These are phyloP conservation scores for Pristionchus japonicus DNA, from an alignment of 2,888 invertebrate species.

Conservation along the genomic window DNA sequence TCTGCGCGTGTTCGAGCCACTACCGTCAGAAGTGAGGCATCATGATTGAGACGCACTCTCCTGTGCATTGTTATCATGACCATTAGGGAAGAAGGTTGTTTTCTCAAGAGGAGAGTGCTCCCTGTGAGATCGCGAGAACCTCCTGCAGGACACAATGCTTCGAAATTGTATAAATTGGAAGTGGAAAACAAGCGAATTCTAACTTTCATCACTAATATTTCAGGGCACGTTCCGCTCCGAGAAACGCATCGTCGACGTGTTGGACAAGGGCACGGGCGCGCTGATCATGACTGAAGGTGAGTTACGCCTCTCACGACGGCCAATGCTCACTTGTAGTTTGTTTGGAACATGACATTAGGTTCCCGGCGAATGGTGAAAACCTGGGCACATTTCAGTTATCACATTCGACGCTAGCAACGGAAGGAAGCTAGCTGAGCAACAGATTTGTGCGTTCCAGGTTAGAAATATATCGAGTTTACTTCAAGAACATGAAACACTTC, in stretches of 20 bases:
- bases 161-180: too few species aligned
- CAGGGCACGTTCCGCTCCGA: slow-evolving; percentile 80
- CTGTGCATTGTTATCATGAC: background rate
- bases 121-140: too few species aligned
- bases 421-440: slow-evolving; percentile 84
- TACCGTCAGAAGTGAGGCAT: background rate
- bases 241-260: slow-evolving; percentile 84
- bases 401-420: slow-evolving; percentile 82
- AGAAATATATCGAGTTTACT: background rate
- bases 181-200: too few species aligned
- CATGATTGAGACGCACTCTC: background rate
- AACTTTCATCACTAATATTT: background rate
- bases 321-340: background rate
- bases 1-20: slow-evolving; percentile 80
- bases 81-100: too few species aligned
- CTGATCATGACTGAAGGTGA: slow-evolving; percentile 85
- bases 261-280: slow-evolving; percentile 94
- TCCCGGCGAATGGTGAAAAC: too few species aligned
- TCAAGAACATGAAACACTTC: too few species aligned
- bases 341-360: too few species aligned
- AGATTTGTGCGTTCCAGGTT: slow-evolving; percentile 83
- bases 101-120: too few species aligned
- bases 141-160: too few species aligned
- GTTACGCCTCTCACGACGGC: background rate
- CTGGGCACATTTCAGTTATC: slow-evolving; percentile 81